phyloP scores from a whole-genome alignment of 2,797 vertebrate species.

The Erithacus rubecula region DNA sequence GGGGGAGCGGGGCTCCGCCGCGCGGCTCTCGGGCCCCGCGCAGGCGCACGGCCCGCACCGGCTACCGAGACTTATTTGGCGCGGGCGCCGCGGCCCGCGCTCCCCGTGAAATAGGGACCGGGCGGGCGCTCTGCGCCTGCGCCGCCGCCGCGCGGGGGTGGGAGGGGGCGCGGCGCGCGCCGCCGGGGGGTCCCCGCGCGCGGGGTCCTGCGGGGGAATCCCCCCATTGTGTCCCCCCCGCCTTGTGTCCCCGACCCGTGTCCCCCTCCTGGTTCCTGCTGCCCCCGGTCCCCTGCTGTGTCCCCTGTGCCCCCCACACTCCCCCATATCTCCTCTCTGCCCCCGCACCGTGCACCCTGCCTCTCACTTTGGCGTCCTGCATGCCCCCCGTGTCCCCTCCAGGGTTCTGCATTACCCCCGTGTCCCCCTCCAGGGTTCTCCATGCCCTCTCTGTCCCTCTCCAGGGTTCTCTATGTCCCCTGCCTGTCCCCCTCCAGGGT shows the following conservation, averaged over 20 bases:
- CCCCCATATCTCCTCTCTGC: not conserved
- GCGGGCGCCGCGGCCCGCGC: not conserved
- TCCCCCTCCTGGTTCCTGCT: not conserved
- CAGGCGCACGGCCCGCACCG: not conserved
- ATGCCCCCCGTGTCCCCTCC: too few relatives aligned
- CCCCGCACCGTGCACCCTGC: too few relatives aligned
- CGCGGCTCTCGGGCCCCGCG: not conserved
- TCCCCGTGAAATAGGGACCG: not conserved
- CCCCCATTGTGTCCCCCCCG: not conserved
- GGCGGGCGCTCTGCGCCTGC: not conserved
- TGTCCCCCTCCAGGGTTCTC: not conserved
- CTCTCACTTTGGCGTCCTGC: not conserved
- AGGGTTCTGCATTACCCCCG: too few relatives aligned
- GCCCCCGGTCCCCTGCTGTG: too few relatives aligned
- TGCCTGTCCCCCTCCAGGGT: too few relatives aligned
- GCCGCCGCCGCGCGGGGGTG: not conserved
- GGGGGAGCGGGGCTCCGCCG: not conserved
- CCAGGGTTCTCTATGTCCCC: too few relatives aligned
- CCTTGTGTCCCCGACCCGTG: too few relatives aligned
- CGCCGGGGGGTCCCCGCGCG: not conserved
- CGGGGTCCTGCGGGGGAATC: not conserved
- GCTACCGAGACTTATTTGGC: not conserved
- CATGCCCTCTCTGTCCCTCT: too few relatives aligned
- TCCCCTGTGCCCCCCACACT: not conserved
- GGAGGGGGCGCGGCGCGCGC: not conserved